Evolutionary conservation across 2,888 invertebrate species (phyloP).

Genomic region (Phengaris alcon): DNA sequence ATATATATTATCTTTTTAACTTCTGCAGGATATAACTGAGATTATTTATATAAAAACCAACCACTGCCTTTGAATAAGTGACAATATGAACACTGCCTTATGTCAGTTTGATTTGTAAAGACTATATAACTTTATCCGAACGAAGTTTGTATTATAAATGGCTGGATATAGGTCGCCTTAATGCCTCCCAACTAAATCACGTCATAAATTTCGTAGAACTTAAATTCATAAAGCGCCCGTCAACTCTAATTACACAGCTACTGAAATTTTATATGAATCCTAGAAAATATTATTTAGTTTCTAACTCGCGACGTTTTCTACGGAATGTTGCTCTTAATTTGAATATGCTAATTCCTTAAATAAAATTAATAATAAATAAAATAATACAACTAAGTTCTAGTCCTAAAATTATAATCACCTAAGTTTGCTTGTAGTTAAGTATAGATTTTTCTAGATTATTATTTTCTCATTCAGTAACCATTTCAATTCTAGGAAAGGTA

Average conservation of each 20-base stretch:
- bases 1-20: no score
- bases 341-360: no score
- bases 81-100: background rate
- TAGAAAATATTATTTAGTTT: conserved; percentile 29
- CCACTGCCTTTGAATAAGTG: background rate
- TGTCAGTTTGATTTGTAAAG: conserved; percentile 17
- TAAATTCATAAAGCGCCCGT: conserved; percentile 40
- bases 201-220: conserved; percentile 39
- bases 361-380: no score
- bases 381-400: no score
- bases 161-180: conserved; percentile 37
- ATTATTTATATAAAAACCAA: no score
- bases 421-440: no score
- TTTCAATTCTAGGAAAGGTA: background rate
- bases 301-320: background rate
- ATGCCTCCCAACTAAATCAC: conserved; percentile 37
- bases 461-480: background rate
- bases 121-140: conserved; percentile 30
- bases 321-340: background rate
- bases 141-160: conserved; percentile 35
- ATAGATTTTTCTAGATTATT: no score
- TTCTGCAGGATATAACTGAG: no score
- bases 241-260: conserved; percentile 38
- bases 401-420: no score
- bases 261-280: conserved; percentile 32